phyloP scores from a whole-genome alignment of 2,888 invertebrate species.

The Dorcus hopei region DNA sequence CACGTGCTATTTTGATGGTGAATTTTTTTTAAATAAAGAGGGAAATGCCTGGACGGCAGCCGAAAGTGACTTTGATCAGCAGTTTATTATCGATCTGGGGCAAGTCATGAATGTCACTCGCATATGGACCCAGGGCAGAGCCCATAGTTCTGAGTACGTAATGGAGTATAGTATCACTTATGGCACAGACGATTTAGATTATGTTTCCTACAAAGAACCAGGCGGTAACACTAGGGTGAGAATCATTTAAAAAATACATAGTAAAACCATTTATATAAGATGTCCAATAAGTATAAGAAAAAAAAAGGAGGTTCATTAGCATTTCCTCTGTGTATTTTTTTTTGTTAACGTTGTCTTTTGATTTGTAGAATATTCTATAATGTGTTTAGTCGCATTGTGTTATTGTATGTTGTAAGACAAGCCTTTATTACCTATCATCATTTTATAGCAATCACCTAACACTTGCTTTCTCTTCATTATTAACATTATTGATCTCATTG shows the following conservation, averaged over 20 bases:
- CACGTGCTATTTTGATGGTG: too few species aligned
- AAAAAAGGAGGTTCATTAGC: background rate
- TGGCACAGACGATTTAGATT: constrained; percentile 87
- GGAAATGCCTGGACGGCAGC: constrained; percentile 90
- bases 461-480: too few species aligned
- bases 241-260: constrained; percentile 10
- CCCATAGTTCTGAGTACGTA: constrained; percentile 86
- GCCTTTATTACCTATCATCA: too few species aligned
- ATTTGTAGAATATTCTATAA: too few species aligned
- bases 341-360: background rate
- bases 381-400: too few species aligned
- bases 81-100: constrained; percentile 86
- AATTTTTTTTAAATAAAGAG: constrained; percentile 17
- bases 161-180: constrained; percentile 93
- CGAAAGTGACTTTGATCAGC: constrained; percentile 89
- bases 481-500: too few species aligned
- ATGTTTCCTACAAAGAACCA: constrained; percentile 83
- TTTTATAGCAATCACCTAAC: too few species aligned
- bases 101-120: constrained; percentile 83
- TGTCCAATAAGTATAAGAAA: background rate
- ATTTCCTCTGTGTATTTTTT: background rate
- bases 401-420: too few species aligned
- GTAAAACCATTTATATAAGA: too few species aligned
- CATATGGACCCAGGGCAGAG: constrained; percentile 86
- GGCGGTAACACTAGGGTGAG: constrained; percentile 88